A percentile compares a stretch with the other conserved stretches of the same genome.
phyloP scores from a whole-genome alignment of 2,888 invertebrate genomes.

The Caenorhabditis sinica region DNA sequence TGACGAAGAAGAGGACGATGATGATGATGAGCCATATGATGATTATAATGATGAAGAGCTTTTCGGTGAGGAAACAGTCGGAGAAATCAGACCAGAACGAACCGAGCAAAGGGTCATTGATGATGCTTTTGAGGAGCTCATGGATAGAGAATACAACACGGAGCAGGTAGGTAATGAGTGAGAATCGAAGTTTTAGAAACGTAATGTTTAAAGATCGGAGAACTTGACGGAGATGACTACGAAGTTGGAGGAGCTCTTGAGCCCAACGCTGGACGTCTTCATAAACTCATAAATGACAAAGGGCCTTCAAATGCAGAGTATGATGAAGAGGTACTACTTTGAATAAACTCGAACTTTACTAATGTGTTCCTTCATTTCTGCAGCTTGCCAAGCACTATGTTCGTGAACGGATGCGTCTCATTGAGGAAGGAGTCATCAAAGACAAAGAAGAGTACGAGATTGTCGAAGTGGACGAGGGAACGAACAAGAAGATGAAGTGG shows the following conservation, averaged over 20 bases:
- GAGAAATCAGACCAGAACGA: slow-evolving; percentile 33
- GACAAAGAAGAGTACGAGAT: slow-evolving; percentile 71
- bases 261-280: slow-evolving; percentile 88
- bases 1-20: slow-evolving; percentile 68
- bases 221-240: slow-evolving; percentile 74
- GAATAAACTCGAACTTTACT: neutral
- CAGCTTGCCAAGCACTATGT: slow-evolving; percentile 72
- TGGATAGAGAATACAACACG: slow-evolving; percentile 73
- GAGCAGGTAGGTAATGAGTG: slow-evolving; percentile 55
- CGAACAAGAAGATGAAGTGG: slow-evolving; percentile 77
- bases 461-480: slow-evolving; percentile 74
- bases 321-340: slow-evolving; percentile 68
- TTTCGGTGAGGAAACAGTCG: slow-evolving; percentile 49
- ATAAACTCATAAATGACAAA: slow-evolving; percentile 90
- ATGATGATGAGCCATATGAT: slow-evolving; percentile 71
- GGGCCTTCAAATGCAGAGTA: slow-evolving; percentile 85
- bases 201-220: slow-evolving; percentile 64
- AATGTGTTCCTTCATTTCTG: slow-evolving; percentile 22
- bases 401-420: slow-evolving; percentile 69
- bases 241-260: slow-evolving; percentile 88
- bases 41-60: slow-evolving; percentile 70
- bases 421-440: slow-evolving; percentile 71
- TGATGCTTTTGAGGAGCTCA: slow-evolving; percentile 70
- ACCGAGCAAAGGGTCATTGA: slow-evolving; percentile 69
- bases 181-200: neutral